phyloP scores from a whole-genome alignment of 1,140 invertebrate species.

The Drosophila kurseongensis region DNA sequence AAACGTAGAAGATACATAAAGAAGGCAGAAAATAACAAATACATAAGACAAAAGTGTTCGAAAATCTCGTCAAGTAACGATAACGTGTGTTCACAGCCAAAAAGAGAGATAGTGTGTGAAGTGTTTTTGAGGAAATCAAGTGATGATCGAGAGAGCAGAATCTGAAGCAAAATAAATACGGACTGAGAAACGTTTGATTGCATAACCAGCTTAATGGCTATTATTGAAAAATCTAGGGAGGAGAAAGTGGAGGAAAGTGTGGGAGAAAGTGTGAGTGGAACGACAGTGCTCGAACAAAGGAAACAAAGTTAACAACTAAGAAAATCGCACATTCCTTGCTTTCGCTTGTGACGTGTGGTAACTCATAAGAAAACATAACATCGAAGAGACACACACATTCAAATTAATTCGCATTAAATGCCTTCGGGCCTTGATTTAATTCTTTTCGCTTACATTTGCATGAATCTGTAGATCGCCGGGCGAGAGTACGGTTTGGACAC shows the following conservation, averaged over 20 bases:
- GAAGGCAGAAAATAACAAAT: constrained; percentile 35
- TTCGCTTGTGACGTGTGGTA: constrained; percentile 32
- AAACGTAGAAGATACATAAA: constrained; percentile 42
- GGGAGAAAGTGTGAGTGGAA: constrained; percentile 20
- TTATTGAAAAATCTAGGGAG: constrained; percentile 28
- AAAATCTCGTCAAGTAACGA: constrained; percentile 38
- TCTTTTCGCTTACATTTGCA: constrained; percentile 83
- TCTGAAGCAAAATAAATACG: constrained; percentile 25
- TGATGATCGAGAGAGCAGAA: constrained; percentile 35
- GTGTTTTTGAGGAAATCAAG: constrained; percentile 19
- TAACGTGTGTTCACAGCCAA: constrained; percentile 46
- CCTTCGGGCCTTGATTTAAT: constrained; percentile 29
- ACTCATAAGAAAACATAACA: constrained; percentile 60
- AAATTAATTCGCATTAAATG: constrained; percentile 49
- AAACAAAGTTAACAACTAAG: constrained; percentile 51
- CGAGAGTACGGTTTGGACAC: constrained; percentile 77
- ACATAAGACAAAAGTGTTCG: constrained; percentile 45
- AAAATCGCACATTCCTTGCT: constrained; percentile 58
- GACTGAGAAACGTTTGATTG: constrained; percentile 17
- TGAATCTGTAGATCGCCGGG: constrained; percentile 84
- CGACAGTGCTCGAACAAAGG: constrained; percentile 56
- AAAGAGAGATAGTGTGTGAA: constrained; percentile 7
- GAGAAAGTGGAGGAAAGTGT: constrained; percentile 11
- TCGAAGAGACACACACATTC: constrained; percentile 62
- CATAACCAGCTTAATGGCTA: constrained; percentile 43